Evolutionary conservation across 2,113 vertebrate species (phyloP).

Genomic region (Neotoma lepida): DNA sequence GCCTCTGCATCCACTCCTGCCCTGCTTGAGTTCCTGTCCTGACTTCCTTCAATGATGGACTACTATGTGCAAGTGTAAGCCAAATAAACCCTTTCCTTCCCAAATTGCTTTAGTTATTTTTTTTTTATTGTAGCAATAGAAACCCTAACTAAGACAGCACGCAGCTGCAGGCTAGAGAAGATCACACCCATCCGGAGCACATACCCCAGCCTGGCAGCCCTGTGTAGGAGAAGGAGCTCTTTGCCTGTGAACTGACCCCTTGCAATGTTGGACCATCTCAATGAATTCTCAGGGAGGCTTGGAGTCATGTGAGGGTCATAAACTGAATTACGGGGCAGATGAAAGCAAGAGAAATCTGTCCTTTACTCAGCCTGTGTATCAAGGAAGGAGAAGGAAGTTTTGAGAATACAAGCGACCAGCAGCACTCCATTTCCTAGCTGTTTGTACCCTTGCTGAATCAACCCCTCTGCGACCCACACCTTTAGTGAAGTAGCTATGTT

Average conservation of each 20-base stretch:
- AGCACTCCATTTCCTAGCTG: not conserved
- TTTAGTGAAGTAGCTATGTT: not conserved
- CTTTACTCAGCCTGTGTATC: not conserved
- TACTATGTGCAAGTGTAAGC: not conserved
- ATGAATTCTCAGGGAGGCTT: not conserved
- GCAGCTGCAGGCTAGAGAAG: not conserved
- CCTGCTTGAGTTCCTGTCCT: not conserved
- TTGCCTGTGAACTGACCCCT: not conserved
- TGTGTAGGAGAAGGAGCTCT: not conserved
- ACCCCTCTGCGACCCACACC: not conserved
- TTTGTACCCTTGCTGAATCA: not conserved
- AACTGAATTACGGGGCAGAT: not conserved
- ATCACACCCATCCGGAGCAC: not conserved
- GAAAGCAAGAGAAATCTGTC: not conserved
- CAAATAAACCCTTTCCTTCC: not conserved
- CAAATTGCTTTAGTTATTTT: not conserved
- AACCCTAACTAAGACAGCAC: not conserved
- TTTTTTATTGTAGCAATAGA: not conserved
- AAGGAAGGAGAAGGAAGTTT: not conserved
- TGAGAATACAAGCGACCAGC: not conserved
- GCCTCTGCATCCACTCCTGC: not conserved
- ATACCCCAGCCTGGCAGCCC: not conserved
- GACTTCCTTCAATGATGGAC: not conserved
- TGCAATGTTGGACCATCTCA: not conserved
- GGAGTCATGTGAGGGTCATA: not conserved